A percentile compares a stretch with the other conserved stretches of the same genome.
These are phyloP conservation scores for Sarcophaga rosellei DNA, from an alignment of 2,888 invertebrate genomes.

Conservation along the genomic window DNA sequence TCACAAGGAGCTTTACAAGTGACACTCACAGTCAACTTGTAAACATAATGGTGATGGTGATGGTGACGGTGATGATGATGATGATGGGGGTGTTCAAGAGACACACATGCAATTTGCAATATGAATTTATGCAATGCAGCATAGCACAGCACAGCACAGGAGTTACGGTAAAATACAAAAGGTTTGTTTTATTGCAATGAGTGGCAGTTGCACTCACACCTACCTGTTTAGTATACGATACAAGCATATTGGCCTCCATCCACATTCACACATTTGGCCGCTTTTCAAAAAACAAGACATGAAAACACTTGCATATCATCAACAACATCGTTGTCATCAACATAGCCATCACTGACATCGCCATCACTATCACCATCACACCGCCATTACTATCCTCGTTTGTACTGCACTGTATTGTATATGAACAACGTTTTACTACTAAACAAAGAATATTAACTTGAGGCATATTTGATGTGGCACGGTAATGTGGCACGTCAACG, in stretches of 20 bases:
- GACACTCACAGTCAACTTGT: not conserved
- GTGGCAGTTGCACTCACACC: constrained; percentile 56
- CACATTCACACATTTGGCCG: constrained; percentile 53
- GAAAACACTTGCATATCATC: constrained; percentile 60
- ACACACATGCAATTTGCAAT: constrained; percentile 52
- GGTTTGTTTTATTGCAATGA: constrained; percentile 35
- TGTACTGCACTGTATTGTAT: not conserved
- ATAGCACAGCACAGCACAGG: not conserved
- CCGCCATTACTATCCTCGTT: too few species aligned
- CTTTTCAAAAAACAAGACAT: constrained; percentile 57
- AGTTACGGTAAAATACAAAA: constrained; percentile 40
- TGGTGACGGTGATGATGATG: not conserved
- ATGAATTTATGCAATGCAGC: constrained; percentile 12
- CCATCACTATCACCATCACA: constrained; percentile 6
- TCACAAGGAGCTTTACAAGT: constrained; percentile 34
- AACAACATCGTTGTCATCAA: not conserved
- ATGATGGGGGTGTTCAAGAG: constrained; percentile 25
- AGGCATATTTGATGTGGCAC: constrained; percentile 68
- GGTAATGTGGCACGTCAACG: constrained; percentile 71
- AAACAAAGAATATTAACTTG: constrained; percentile 65
- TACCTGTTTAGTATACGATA: not conserved
- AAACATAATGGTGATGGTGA: not conserved
- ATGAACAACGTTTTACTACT: constrained; percentile 5
- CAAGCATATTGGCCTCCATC: not conserved
- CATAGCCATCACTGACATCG: not conserved